Percentiles rank a stretch among this genome's conserved stretches.
Conservation (phyloP, 2,888 invertebrate genomes). For the Apotomis capreana region DNA sequence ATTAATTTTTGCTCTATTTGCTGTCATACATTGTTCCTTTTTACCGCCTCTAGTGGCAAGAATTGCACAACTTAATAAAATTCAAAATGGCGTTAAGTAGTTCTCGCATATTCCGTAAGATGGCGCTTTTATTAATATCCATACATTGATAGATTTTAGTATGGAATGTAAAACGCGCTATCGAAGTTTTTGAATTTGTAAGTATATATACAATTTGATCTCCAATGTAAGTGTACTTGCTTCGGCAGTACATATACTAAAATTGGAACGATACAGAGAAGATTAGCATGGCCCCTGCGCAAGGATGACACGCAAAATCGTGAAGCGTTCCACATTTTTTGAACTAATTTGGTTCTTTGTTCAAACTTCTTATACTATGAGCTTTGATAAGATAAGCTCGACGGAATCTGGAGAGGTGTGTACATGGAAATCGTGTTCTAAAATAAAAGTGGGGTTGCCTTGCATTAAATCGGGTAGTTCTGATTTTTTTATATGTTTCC, state of each 20-base stretch:
- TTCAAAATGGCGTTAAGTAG: neutral
- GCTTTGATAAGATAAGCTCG: too few species aligned
- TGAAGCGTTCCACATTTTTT: conserved; percentile 47
- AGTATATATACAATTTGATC: conserved; percentile 15
- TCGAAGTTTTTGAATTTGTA: conserved; percentile 1
- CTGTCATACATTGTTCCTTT: too few species aligned
- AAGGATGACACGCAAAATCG: conserved; percentile 47
- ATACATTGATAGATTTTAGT: conserved; percentile 3
- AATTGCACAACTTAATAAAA: too few species aligned
- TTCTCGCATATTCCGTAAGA: neutral
- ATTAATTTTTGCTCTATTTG: too few species aligned
- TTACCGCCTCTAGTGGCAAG: too few species aligned
- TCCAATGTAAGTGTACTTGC: conserved; percentile 30
- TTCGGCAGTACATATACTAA: conserved; percentile 46
- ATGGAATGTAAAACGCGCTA: conserved; percentile 14
- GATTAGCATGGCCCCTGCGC: conserved; percentile 47
- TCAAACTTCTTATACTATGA: too few species aligned
- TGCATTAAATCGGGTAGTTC: too few species aligned
- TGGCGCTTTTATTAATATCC: conserved; percentile 11
- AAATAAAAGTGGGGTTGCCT: too few species aligned
- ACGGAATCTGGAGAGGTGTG: too few species aligned
- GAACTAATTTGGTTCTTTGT: conserved; percentile 9
- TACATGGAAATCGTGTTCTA: too few species aligned
- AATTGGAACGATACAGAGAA: conserved; percentile 47
- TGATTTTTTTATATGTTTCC: too few species aligned